Base-by-base conservation (phyloP, 2,888 invertebrate species). In the Bembecia ichneumoniformis region DNA sequence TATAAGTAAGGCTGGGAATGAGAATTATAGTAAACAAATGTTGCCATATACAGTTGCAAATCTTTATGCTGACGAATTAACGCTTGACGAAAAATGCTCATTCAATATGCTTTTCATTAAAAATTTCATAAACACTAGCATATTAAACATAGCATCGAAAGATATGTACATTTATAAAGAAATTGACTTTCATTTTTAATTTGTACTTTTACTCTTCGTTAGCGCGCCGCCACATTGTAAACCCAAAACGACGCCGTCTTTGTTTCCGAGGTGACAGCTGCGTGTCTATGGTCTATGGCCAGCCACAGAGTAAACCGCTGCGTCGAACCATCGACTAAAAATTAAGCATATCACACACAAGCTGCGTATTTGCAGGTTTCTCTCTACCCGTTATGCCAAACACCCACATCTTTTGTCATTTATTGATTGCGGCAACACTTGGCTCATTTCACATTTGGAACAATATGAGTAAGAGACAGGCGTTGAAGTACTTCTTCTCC, bases 301-400 rank as follows among this genome's bases (percentile, higher is more conserved):
- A 50, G 46, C 50, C 56, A 57, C 53, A 57, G 56, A 55, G 59
- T 49, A 14, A 20, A 47, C 47, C 45, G 51, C 51, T 52, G 56
- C 51, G 53, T 54, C 54, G 53, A 55, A 51, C 57, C 63, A 55
- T 58, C 61, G 62, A 63, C 77, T 75, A 77, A 72, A 77, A 75
- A 71, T 59, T 59, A 76, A 79, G 69, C 71, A 77, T 66, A 77
- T 71, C 64, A 66, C 66, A 74, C 71, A 76, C 69, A 69, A 77
- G 77, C 74, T 74, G 68, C 76, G 76, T 75, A 77, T 53, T 73
- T 73, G 64, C 59, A 58, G 51, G 44, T 47, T 51, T 47, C 47
- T 51, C 36, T 50, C 28, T 47, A 44, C 20, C 47, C 17, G 16
- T 17, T 11, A 49, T 46, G 51, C 51, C 46, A 47, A 35, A 14